These are phyloP conservation scores for Piscicola geometra DNA, from an alignment of 2,888 invertebrate species.

Conservation along the genomic window DNA sequence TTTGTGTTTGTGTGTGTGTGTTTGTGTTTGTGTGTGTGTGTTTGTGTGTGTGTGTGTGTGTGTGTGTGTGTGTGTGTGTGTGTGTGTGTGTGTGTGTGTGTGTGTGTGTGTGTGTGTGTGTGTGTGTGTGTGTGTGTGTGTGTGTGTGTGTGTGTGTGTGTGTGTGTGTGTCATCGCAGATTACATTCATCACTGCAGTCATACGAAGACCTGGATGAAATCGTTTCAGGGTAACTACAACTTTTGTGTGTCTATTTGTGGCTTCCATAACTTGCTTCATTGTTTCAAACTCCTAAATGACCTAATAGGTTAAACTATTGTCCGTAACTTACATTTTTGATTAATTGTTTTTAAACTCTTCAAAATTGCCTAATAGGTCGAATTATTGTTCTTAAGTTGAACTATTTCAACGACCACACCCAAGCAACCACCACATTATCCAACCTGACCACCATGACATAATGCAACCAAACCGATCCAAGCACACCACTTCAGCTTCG, in stretches of 20 bases:
- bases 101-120: not conserved
- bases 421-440: too few relatives aligned
- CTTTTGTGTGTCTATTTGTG: too few relatives aligned
- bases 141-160: not conserved
- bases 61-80: not conserved
- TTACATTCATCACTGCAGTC: conserved; percentile 61
- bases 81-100: not conserved
- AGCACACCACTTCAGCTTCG: conserved; percentile 65
- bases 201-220: conserved; percentile 98
- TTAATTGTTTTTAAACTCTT: too few relatives aligned
- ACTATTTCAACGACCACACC: too few relatives aligned
- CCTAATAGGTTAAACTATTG: too few relatives aligned
- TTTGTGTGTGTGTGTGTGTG: not conserved
- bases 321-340: too few relatives aligned
- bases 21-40: not conserved
- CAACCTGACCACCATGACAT: too few relatives aligned
- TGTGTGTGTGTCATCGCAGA: not conserved
- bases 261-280: too few relatives aligned
- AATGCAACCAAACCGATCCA: too few relatives aligned
- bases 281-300: too few relatives aligned
- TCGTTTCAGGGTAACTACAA: conserved; percentile 64
- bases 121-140: not conserved
- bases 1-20: not conserved
- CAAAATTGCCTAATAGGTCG: too few relatives aligned
- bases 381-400: too few relatives aligned